Conservation (phyloP, 2,888 invertebrate species). For the Cantharis rufa region DNA sequence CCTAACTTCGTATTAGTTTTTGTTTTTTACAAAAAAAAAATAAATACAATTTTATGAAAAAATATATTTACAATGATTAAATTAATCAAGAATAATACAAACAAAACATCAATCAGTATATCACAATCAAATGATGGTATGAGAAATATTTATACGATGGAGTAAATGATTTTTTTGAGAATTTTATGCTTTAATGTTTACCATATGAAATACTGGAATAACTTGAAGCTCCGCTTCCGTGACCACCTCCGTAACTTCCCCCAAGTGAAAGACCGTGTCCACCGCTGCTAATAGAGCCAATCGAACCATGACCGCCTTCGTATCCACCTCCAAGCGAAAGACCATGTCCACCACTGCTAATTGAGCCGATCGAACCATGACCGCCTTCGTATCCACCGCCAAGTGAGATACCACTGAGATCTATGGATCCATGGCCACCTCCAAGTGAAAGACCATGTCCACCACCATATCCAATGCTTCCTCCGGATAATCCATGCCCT, state of each 20-base stretch:
- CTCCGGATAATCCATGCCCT: background rate
- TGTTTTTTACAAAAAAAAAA: background rate
- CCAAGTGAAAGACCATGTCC: constrained; percentile 29
- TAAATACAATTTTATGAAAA: background rate
- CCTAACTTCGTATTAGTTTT: background rate
- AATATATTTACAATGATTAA: constrained; percentile 36
- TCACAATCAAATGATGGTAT: constrained; percentile 34
- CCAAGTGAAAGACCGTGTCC: constrained; percentile 21
- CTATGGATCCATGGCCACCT: constrained; percentile 31
- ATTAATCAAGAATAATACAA: constrained; percentile 22
- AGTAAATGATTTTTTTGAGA: constrained; percentile 4
- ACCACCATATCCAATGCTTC: constrained; percentile 14
- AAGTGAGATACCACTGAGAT: constrained; percentile 28
- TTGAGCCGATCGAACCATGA: constrained; percentile 14
- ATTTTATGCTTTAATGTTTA: constrained; percentile 33
- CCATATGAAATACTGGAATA: constrained; percentile 46
- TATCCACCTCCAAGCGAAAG: constrained; percentile 33
- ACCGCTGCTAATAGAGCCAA: constrained; percentile 21
- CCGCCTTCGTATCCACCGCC: constrained; percentile 25
- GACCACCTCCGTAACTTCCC: constrained; percentile 37
- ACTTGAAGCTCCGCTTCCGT: constrained; percentile 41
- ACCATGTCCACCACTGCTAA: constrained; percentile 11
- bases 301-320: constrained; percentile 28
- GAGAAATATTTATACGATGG: constrained; percentile 17
- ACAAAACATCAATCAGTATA: constrained; percentile 26